Base-by-base conservation (phyloP, 2,113 vertebrate species). In the Mixornis gularis region DNA sequence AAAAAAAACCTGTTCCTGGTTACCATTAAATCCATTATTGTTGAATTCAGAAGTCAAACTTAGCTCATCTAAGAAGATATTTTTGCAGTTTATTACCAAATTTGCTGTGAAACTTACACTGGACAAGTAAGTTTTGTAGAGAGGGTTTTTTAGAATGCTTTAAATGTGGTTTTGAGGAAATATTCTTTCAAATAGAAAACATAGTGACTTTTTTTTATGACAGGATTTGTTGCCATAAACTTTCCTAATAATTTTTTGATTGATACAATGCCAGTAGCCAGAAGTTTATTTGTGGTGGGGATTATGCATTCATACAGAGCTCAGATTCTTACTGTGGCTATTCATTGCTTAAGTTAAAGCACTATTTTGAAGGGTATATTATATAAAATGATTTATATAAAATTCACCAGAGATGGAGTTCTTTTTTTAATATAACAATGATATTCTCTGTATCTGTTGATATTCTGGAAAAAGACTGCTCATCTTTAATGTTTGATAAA, bases 171-270 rank as follows among this genome's bases (percentile, higher is more conserved):
- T 96, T 96, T 94, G 74, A 91, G 69, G 40, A 72, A 97, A 94
- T 95, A 94, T 82, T 76, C 63, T 85, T 94, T 96, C 56, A 96
- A 93, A 97, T 91, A 96, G 95, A 96, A 96, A 56, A 6, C 16
- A 41, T 4, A 56, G 74, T 85, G 89, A 85, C 56, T 84, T 94
- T 96, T 96, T 96, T 96, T 96, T 92, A 94, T 87, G 71, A 46
- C 62, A 58, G 73, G 46, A 92, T 92, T 96, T 92, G 12, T 85
- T 95, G 82, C 51, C 88, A 94, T 97, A 96, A 96, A 95, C 49
- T 90, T 96, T 92, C 12, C 29, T 79, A 89, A 86, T 94, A 48
- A 73, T 92, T 90, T 93, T 88, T 52, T 62, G 11, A 25, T 63
- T 11, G 24, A 19, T 88, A 64, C 13, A 34, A 36, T 34, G 15